Conservation (phyloP, 2,888 invertebrate genomes). For the Autographa pulchrina region DNA sequence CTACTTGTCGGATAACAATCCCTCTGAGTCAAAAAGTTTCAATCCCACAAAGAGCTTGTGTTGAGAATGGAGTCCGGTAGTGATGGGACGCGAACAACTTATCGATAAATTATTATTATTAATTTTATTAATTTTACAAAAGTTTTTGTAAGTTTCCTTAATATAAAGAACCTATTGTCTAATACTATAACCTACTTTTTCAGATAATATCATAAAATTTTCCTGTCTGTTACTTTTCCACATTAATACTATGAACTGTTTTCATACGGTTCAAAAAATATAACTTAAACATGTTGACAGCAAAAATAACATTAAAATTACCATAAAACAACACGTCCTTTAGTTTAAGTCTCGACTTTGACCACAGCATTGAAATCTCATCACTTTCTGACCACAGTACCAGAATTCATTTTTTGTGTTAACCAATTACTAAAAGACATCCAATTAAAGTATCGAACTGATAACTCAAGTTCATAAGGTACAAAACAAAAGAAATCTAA, state of each 20-base stretch:
- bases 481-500: neutral
- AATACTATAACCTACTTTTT: no score
- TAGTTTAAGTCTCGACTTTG: neutral
- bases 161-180: no score
- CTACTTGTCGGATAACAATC: slow-evolving; percentile 84
- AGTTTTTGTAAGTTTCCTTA: no score
- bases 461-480: slow-evolving; percentile 1
- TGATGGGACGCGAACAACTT: slow-evolving; percentile 55
- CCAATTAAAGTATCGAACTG: neutral
- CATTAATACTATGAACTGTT: neutral
- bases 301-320: neutral
- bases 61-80: slow-evolving; percentile 65
- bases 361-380: neutral
- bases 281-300: neutral
- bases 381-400: neutral
- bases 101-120: slow-evolving; percentile 22
- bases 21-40: slow-evolving; percentile 86
- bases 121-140: no score
- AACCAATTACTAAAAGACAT: neutral
- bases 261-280: neutral
- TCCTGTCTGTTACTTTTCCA: no score
- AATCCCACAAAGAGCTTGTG: slow-evolving; percentile 87
- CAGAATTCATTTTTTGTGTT: neutral
- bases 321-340: neutral
- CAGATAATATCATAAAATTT: no score